phyloP scores from a whole-genome alignment of 1,140 invertebrate genomes.

The Chionoecetes opilio region DNA sequence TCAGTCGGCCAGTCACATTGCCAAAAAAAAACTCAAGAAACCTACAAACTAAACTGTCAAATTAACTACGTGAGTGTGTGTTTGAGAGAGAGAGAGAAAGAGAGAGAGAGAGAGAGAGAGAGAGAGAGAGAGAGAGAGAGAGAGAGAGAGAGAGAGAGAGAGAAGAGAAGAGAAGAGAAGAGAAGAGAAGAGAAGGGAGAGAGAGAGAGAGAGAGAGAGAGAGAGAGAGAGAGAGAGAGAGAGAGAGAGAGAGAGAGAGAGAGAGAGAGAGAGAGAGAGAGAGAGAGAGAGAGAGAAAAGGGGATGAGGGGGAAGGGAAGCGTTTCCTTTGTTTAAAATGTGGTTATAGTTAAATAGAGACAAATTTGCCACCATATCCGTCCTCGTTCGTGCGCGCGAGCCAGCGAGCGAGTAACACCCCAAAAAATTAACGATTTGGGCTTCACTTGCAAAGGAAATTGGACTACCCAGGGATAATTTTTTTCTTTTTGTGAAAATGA shows the following conservation, averaged over 20 bases:
- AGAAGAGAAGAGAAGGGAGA: neutral
- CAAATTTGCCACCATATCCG: conserved; percentile 66
- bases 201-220: neutral
- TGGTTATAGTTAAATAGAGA: conserved; percentile 69
- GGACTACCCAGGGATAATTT: neutral
- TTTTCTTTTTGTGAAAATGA: neutral
- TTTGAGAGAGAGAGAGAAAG: conserved; percentile 17
- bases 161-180: neutral
- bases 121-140: conserved; percentile 34
- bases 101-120: conserved; percentile 46
- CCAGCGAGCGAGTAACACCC: neutral
- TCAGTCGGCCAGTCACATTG: too few species aligned
- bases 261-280: neutral
- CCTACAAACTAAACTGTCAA: too few species aligned
- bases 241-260: neutral
- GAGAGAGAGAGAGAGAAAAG: neutral
- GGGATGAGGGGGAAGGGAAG: neutral
- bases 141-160: conserved; percentile 52
- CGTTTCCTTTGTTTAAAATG: conserved; percentile 63
- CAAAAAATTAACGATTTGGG: conserved; percentile 24
- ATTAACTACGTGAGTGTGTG: neutral
- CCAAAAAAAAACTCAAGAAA: too few species aligned
- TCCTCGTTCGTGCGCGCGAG: neutral
- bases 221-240: conserved; percentile 27
- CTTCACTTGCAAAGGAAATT: conserved; percentile 17